These are phyloP conservation scores for Apaloderma vittatum DNA, from an alignment of 2,113 vertebrate species.

Conservation along the genomic window DNA sequence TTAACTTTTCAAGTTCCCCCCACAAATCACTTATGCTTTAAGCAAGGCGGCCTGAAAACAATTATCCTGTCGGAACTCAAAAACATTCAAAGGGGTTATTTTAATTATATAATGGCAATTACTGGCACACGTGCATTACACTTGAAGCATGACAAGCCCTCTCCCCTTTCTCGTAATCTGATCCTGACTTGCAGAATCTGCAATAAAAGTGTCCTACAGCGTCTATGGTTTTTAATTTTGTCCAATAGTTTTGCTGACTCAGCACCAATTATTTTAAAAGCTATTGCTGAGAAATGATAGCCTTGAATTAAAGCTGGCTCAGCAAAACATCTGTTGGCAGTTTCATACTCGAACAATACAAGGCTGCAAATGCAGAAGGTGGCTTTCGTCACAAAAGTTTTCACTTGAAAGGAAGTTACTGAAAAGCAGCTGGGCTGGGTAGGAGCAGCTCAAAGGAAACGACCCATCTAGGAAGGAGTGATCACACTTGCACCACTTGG, in stretches of 20 bases:
- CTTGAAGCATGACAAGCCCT: neutral
- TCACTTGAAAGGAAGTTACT: conserved; percentile 10
- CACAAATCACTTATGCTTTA: conserved; percentile 29
- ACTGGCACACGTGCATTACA: neutral
- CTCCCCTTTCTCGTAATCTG: conserved; percentile 21
- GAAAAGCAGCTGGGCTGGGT: neutral
- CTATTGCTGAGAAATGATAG: neutral
- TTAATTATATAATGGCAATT: conserved; percentile 41
- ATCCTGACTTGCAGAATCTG: conserved; percentile 5
- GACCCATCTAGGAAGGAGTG: neutral
- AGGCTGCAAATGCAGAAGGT: conserved; percentile 5
- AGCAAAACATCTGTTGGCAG: conserved; percentile 39
- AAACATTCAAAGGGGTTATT: conserved; percentile 9
- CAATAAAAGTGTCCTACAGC: conserved; percentile 20
- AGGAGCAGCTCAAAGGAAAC: neutral
- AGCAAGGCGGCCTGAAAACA: conserved; percentile 57
- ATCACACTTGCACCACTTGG: neutral
- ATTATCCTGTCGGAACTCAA: conserved; percentile 8
- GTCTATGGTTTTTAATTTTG: neutral
- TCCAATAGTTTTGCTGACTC: conserved; percentile 48
- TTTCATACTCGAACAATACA: neutral
- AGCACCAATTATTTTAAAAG: conserved; percentile 13
- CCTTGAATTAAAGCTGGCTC: neutral
- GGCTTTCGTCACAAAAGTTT: conserved; percentile 38
- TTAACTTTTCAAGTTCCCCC: conserved; percentile 47